Conservation (phyloP, 2,888 invertebrate species). For the Leptopterna dolabrata region DNA sequence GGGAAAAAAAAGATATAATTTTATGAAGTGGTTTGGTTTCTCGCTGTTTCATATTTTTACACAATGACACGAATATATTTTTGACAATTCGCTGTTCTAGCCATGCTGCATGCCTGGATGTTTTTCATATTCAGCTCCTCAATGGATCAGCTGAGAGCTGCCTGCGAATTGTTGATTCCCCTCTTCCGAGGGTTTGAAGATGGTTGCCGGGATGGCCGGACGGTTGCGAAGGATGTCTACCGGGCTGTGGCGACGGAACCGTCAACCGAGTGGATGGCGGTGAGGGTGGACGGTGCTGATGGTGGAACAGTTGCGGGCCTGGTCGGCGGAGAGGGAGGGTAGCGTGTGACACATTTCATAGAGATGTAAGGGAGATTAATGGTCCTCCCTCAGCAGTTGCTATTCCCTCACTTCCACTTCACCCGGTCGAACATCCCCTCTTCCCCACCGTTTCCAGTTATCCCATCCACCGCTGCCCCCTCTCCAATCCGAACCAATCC, state of each 20-base stretch:
- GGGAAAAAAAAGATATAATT: background rate
- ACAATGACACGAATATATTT: no score
- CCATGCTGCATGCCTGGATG: background rate
- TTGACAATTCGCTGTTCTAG: background rate
- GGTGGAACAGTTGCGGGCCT: conserved; percentile 57
- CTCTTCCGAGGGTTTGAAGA: background rate
- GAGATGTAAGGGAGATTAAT: conserved; percentile 60
- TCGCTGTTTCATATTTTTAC: background rate
- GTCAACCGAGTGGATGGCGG: background rate
- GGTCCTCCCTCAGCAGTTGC: conserved; percentile 52
- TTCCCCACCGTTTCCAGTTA: background rate
- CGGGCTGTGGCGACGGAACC: background rate
- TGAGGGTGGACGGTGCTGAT: background rate
- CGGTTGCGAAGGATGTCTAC: background rate
- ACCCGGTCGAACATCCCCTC: background rate
- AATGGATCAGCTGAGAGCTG: background rate
- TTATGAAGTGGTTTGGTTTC: background rate
- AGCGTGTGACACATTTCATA: conserved; percentile 59
- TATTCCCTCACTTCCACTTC: conserved; percentile 44
- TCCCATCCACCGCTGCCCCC: background rate
- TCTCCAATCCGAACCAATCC: background rate
- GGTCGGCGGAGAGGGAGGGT: conserved; percentile 53
- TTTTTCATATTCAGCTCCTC: background rate
- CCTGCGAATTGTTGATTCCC: background rate
- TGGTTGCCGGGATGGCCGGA: background rate